Evolutionary conservation across 2,888 invertebrate genomes (phyloP), one percentile per base, ranked within the genome.

Genomic region (Drosophila pullipes): DNA sequence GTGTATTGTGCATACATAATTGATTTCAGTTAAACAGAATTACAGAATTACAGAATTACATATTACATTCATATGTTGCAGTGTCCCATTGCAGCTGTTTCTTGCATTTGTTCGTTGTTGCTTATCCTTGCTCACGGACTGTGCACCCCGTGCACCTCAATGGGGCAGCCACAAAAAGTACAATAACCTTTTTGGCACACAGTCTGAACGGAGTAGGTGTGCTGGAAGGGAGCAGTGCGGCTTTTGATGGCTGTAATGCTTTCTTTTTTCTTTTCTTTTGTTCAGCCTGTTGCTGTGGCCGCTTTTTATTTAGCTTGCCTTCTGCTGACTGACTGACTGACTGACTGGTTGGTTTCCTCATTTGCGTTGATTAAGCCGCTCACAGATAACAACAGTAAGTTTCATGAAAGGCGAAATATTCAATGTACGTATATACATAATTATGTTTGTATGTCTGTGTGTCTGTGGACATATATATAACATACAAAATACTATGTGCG

Each of bases 281-380:
- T 55, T 54, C 59, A 71, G 84, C 82, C 84, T 81, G 84, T 84
- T 84, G 81, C 81, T 79, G 66, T 60, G 52, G 11, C 35, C 52
- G 39, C 61, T 61, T 61, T 61, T 61, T 52, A 52, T 39, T 61
- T 52, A 18, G 52, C 39, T 52, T 37, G 76, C 63, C 70, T 74
- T 50, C 30, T 69, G 55, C 59, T 66, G 53, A 44, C 4, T 44
- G 44, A 5, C 55, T 67, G 62, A 37, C 69, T 60, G 50, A 39
- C 52, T 60, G 60, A 30, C 58, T 59, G 62, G 37, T 39, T 66
- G 74, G 65, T 55, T 78, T 83, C 57, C 74, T 83, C 84, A 86
- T 81, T 83, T 84, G 76, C 72, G 78, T 83, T 78, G 82, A 86
- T 86, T 78, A 86, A 81, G 77, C 77, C 65, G 60, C 50, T 60